A percentile compares a stretch with the other conserved stretches of the same genome.
These are phyloP conservation scores for Ryuthela nishihirai DNA, from an alignment of 2,888 invertebrate genomes.

Conservation along the genomic window DNA sequence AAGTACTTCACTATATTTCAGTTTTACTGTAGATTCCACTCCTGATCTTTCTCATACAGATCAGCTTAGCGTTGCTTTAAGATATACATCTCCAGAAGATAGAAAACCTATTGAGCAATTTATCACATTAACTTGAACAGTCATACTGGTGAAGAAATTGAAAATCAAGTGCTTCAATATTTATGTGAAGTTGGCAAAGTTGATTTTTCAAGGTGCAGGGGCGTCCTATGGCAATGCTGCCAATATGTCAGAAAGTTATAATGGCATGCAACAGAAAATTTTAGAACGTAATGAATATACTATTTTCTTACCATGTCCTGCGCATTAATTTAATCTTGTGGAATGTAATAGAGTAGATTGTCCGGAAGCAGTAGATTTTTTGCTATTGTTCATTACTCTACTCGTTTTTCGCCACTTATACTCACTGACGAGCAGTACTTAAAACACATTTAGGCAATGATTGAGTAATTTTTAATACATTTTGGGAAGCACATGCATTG, in stretches of 20 bases:
- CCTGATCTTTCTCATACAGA: conserved; percentile 19
- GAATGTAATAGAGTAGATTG: not conserved
- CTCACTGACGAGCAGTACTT: not conserved
- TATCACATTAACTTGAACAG: not conserved
- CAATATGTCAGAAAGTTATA: too few species aligned
- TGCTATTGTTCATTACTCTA: too few species aligned
- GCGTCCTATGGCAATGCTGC: not conserved
- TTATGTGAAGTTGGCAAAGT: not conserved
- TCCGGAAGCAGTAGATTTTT: not conserved
- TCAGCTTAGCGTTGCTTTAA: conserved; percentile 15
- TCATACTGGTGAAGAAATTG: too few species aligned
- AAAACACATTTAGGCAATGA: not conserved
- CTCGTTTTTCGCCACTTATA: not conserved
- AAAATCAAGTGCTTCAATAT: not conserved
- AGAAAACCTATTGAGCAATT: not conserved
- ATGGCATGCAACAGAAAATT: not conserved
- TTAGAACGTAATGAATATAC: not conserved
- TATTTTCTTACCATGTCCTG: not conserved
- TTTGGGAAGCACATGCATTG: conserved; percentile 1
- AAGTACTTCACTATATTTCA: conserved; percentile 36
- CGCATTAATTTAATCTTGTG: not conserved
- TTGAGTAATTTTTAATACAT: not conserved
- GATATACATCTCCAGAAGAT: not conserved
- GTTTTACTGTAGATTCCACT: conserved; percentile 41
- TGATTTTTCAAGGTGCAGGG: not conserved